Conservation (phyloP, 2,797 vertebrate genomes). For the Nyctalus aviator region DNA sequence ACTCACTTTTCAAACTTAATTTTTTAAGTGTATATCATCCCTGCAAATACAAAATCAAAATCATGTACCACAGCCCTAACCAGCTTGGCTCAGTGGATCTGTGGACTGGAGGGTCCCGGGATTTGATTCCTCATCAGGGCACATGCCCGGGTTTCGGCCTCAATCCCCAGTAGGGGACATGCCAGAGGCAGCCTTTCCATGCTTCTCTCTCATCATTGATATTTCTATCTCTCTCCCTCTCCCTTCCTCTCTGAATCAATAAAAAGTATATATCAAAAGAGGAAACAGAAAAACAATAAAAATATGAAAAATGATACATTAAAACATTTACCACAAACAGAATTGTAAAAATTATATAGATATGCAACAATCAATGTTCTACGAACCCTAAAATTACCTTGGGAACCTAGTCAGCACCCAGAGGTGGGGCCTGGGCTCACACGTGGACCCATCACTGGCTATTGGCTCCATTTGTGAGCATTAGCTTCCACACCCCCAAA, state of each 20-base stretch:
- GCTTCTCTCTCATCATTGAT: no score
- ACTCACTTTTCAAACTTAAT: slow-evolving; percentile 19
- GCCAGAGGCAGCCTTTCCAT: no score
- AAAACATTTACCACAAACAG: not conserved
- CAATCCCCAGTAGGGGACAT: no score
- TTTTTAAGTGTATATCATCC: not conserved
- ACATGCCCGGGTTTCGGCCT: no score
- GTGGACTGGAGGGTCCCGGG: no score
- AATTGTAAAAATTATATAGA: not conserved
- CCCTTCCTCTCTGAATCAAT: no score
- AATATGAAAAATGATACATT: no score
- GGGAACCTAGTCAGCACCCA: not conserved
- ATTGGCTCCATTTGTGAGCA: not conserved
- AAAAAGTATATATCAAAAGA: no score
- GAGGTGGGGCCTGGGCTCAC: not conserved
- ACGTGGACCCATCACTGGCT: not conserved
- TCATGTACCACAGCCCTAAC: not conserved
- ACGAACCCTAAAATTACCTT: not conserved
- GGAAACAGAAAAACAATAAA: no score
- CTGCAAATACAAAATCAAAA: not conserved
- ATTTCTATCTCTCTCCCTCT: no score
- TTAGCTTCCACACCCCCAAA: not conserved
- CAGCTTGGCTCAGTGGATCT: no score
- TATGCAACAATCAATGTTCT: not conserved
- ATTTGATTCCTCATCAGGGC: no score